Percentiles rank a stretch among this genome's conserved stretches.
Evolutionary conservation across 2,113 vertebrate genomes (phyloP).

Genomic region (Egretta garzetta): DNA sequence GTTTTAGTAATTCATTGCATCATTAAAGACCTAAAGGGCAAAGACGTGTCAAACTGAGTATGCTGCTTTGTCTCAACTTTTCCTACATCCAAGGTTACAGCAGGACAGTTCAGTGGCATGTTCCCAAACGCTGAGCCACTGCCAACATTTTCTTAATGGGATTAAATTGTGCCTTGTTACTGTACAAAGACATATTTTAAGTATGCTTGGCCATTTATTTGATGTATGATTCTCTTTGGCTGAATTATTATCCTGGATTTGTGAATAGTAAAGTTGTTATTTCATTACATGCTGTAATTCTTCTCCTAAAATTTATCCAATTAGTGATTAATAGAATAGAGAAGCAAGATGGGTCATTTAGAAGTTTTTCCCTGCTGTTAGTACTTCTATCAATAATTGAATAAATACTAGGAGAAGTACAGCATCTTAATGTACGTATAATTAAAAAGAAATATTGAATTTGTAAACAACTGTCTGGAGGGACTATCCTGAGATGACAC

Average conservation of each 20-base stretch:
- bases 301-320: neutral
- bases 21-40: conserved; percentile 49
- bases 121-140: conserved; percentile 29
- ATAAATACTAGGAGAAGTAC: neutral
- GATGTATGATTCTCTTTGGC: conserved; percentile 15
- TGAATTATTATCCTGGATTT: neutral
- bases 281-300: neutral
- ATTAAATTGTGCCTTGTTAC: conserved; percentile 58
- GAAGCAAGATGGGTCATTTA: neutral
- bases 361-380: neutral
- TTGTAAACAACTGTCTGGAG: neutral
- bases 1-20: conserved; percentile 45
- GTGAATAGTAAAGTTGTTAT: conserved; percentile 7
- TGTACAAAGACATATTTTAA: conserved; percentile 41
- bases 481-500: neutral
- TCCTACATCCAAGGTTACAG: conserved; percentile 36
- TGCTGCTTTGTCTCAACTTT: conserved; percentile 44
- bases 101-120: conserved; percentile 37
- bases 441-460: neutral
- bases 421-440: neutral
- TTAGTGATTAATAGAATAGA: neutral
- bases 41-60: conserved; percentile 13
- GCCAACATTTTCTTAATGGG: conserved; percentile 63
- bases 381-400: neutral
- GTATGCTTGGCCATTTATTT: conserved; percentile 24